Percentiles rank a stretch among this genome's conserved stretches.
These are phyloP conservation scores for Aradophagus sp. DNA, from an alignment of 1,140 invertebrate genomes.

Conservation along the genomic window DNA sequence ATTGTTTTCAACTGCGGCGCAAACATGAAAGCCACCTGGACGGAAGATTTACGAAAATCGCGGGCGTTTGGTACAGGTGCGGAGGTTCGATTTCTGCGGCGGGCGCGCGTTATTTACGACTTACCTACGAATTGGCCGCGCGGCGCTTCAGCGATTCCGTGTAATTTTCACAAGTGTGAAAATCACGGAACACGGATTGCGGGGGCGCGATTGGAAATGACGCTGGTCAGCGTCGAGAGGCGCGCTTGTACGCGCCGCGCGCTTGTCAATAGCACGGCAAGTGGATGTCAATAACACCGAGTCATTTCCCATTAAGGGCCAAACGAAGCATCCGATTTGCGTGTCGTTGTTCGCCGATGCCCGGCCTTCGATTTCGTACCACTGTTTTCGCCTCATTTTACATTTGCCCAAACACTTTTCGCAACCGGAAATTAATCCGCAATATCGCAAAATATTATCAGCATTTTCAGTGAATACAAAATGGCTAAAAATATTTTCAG, in stretches of 20 bases:
- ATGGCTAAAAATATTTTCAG: too few relatives aligned
- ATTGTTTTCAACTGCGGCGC: not conserved
- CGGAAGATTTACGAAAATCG: slow-evolving; percentile 12
- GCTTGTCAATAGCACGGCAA: slow-evolving; percentile 72
- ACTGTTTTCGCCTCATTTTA: slow-evolving; percentile 27
- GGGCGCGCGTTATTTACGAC: slow-evolving; percentile 65
- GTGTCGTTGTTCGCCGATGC: slow-evolving; percentile 38
- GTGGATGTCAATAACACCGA: slow-evolving; percentile 72
- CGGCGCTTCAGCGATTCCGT: slow-evolving; percentile 46
- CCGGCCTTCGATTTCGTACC: slow-evolving; percentile 29
- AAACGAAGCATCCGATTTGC: slow-evolving; percentile 53
- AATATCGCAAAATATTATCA: too few relatives aligned
- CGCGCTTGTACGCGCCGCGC: slow-evolving; percentile 61
- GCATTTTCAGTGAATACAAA: too few relatives aligned
- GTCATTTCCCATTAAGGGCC: slow-evolving; percentile 61
- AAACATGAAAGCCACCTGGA: slow-evolving; percentile 1
- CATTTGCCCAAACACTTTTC: too few relatives aligned
- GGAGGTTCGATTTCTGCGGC: slow-evolving; percentile 41
- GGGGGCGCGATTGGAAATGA: slow-evolving; percentile 66
- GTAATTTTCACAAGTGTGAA: slow-evolving; percentile 66
- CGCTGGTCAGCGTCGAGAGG: slow-evolving; percentile 61
- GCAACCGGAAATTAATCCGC: too few relatives aligned
- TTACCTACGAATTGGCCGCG: slow-evolving; percentile 53
- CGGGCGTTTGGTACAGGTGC: slow-evolving; percentile 22
- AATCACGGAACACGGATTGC: slow-evolving; percentile 63